These are phyloP conservation scores for Ahaetulla prasina DNA, from an alignment of 2,113 vertebrate genomes.

Conservation along the genomic window DNA sequence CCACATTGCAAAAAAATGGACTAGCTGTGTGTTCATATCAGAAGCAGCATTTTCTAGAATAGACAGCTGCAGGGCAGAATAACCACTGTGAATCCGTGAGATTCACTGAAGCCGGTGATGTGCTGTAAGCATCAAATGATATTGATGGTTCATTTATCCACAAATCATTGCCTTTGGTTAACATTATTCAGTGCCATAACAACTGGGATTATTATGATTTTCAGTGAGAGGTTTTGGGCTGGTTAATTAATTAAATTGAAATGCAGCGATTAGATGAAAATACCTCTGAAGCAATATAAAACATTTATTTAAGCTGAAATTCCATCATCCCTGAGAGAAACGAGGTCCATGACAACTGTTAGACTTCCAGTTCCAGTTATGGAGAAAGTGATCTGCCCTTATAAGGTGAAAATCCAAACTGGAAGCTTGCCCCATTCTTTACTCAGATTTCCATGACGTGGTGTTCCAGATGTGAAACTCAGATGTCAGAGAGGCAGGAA, in stretches of 20 bases:
- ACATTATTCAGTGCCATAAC: background rate
- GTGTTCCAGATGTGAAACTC: no score
- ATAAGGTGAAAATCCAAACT: background rate
- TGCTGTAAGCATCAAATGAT: background rate
- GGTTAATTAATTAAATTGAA: background rate
- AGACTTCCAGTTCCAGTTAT: background rate
- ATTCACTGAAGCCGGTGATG: background rate
- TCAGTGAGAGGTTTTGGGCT: background rate
- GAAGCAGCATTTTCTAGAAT: background rate
- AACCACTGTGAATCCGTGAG: background rate
- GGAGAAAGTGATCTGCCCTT: background rate
- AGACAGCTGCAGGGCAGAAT: background rate
- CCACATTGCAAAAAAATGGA: background rate
- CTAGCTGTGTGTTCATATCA: background rate
- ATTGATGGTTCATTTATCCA: background rate
- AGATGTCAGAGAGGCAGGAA: background rate
- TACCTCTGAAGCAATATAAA: background rate
- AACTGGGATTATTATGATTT: background rate
- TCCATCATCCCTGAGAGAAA: background rate
- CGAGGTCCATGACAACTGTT: background rate
- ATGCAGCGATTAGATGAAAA: background rate
- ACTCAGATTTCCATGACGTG: background rate
- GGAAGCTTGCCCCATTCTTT: background rate
- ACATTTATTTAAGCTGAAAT: background rate
- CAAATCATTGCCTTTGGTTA: background rate